Evolutionary conservation across 2,113 vertebrate species (phyloP).

Genomic region (Cynopterus brachyotis): DNA sequence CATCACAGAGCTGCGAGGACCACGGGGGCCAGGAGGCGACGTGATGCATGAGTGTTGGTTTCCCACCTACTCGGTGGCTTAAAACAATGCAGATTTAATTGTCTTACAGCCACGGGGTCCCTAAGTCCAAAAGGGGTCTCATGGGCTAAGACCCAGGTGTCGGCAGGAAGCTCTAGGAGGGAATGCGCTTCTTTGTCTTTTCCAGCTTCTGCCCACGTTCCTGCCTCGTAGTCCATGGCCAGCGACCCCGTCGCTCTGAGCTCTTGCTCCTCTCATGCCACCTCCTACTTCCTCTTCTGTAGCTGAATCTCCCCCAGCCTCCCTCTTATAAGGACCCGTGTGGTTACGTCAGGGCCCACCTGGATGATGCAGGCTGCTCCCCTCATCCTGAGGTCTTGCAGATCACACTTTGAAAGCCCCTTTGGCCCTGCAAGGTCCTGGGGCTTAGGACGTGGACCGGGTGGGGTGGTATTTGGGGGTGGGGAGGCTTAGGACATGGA

Average conservation of each 20-base stretch:
- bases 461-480: too few species aligned
- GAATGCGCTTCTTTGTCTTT: background rate
- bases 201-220: background rate
- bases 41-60: accelerated
- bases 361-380: too few species aligned
- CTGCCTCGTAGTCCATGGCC: background rate
- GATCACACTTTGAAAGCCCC: background rate
- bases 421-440: background rate
- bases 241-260: accelerated
- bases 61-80: background rate
- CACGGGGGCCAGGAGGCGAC: background rate
- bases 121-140: background rate
- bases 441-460: background rate
- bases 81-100: background rate
- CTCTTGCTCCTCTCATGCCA: background rate
- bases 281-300: background rate
- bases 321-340: background rate
- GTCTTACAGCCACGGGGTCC: background rate
- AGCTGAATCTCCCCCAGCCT: background rate
- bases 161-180: background rate
- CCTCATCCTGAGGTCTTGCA: background rate
- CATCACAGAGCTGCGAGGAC: background rate
- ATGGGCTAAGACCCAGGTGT: background rate
- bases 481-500: background rate
- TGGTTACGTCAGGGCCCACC: background rate